Conservation (phyloP, 2,797 vertebrate species). For the Miichthys miiuy region DNA sequence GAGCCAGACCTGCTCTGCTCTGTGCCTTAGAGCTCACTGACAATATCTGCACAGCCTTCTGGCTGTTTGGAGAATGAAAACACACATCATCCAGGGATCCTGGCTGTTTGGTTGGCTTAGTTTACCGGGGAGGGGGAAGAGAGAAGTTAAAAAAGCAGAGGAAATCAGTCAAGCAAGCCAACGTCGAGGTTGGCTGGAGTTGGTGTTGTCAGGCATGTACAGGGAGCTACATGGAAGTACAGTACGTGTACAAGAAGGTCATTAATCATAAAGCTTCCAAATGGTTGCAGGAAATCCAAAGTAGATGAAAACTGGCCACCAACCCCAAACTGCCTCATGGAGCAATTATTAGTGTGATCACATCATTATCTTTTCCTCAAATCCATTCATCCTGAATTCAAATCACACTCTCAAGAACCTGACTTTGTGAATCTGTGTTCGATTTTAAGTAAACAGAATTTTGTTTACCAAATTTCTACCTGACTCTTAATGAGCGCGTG, state of each 20-base stretch:
- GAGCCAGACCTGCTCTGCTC: conserved; percentile 51
- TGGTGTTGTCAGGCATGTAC: neutral
- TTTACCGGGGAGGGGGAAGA: conserved; percentile 18
- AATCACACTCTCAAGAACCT: conserved; percentile 7
- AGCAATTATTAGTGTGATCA: conserved; percentile 32
- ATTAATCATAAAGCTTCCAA: conserved; percentile 42
- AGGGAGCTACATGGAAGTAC: neutral
- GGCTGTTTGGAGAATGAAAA: conserved; percentile 71
- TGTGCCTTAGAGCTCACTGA: conserved; percentile 59
- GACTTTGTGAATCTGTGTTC: conserved; percentile 1
- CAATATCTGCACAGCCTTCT: conserved; percentile 66
- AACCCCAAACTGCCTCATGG: conserved; percentile 9
- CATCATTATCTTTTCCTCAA: conserved; percentile 12
- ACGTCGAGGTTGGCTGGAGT: conserved; percentile 14
- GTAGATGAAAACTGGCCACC: conserved; percentile 23
- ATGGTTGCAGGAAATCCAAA: conserved; percentile 11
- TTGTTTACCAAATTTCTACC: conserved; percentile 32
- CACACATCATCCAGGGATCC: conserved; percentile 58
- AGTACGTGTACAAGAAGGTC: neutral
- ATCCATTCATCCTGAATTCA: conserved; percentile 13
- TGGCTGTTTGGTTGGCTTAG: conserved; percentile 22
- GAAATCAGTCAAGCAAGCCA: conserved; percentile 31
- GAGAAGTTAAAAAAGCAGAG: conserved; percentile 25
- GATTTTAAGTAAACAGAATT: conserved; percentile 30
- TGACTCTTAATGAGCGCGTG: conserved; percentile 58